A percentile compares a stretch with the other conserved stretches of the same genome.
phyloP scores from a whole-genome alignment of 2,888 invertebrate species.

The Drosophila aldrichi region DNA sequence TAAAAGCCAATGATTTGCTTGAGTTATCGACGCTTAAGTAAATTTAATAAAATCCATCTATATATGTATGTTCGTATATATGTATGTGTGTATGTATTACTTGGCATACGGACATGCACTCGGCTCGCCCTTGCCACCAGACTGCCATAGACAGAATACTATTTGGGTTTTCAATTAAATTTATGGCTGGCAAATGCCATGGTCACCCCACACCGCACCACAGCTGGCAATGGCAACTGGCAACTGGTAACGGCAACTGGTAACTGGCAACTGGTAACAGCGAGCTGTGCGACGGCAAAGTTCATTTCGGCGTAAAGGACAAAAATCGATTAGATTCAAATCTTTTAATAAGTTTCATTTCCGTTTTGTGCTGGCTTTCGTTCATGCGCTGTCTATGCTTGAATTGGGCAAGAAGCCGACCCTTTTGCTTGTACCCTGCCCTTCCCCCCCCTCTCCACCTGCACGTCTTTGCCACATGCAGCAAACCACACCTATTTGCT shows the following conservation, averaged over 20 bases:
- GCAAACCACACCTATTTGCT: conserved; percentile 65
- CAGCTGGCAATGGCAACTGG: conserved; percentile 15
- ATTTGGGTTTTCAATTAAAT: conserved; percentile 76
- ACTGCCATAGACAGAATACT: conserved; percentile 63
- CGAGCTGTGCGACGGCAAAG: conserved; percentile 50
- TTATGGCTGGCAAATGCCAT: conserved; percentile 67
- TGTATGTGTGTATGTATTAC: not conserved
- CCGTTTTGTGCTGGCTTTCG: conserved; percentile 76
- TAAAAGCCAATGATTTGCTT: conserved; percentile 59
- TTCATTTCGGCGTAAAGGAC: conserved; percentile 75
- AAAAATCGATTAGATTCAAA: conserved; percentile 83
- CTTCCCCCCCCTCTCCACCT: not conserved
- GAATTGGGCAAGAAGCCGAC: conserved; percentile 23
- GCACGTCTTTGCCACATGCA: conserved; percentile 21
- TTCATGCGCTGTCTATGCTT: conserved; percentile 58
- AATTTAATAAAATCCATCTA: conserved; percentile 64
- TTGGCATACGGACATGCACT: conserved; percentile 20
- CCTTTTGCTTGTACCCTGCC: conserved; percentile 16
- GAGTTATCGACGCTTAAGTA: conserved; percentile 64
- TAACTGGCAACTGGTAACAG: not conserved
- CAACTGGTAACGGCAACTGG: conserved; percentile 25
- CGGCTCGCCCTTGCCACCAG: conserved; percentile 14
- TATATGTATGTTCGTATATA: not conserved
- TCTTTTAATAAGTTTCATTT: conserved; percentile 84
- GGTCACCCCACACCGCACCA: conserved; percentile 31